Evolutionary conservation across 2,888 invertebrate genomes (phyloP), one percentile per base, ranked within the genome.

Genomic region (Himalopsyche japonica): DNA sequence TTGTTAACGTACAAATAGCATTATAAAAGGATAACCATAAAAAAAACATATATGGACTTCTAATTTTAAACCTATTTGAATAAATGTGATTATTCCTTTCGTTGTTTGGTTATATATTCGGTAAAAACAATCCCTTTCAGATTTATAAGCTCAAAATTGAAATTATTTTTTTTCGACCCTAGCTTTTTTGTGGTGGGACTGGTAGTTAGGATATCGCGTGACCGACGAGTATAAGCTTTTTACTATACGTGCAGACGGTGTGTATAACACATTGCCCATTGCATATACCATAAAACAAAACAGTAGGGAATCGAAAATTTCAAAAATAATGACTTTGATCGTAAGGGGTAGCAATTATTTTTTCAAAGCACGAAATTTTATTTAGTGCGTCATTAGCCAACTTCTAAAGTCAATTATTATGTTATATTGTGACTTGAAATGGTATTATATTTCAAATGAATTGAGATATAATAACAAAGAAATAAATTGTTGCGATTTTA

Each of bases 181-280:
- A n/a, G 18, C 4, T 15, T 18, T 24, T 37, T 15, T 77, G 34
- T 24, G 15, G 30, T 32, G 70, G 70, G 12, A 27, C 12, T 70
- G 70, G 70, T 27, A 84, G 82, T 79, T 82, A 57, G 32, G 76
- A 32, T 76, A 77, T 84, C 85, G 85, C 85, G 85, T 85, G 85
- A 76, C n/a, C 32, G 64, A 20, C 32, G 82, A 37, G 37, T 43
- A 48, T 79, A 57, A 82, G 57, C 48, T 57, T 78, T 49, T 77
- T 43, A 70, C 27, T 27, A 5, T 30, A 70, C 70, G 30, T 30
- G 30, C 24, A 70, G 30, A 64, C 64, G 20, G 4, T 70, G 12
- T 70, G 70, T 70, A 70, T 30, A 27, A n/a, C 20, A 57, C 7
- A 57, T 70, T 70, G 30, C 20, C 70, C 27, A 70, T 70, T 30